Percentiles rank a stretch among this genome's conserved stretches.
These are phyloP conservation scores for Mimumesa dahlbomi DNA, from an alignment of 2,888 invertebrate species.

Conservation along the genomic window DNA sequence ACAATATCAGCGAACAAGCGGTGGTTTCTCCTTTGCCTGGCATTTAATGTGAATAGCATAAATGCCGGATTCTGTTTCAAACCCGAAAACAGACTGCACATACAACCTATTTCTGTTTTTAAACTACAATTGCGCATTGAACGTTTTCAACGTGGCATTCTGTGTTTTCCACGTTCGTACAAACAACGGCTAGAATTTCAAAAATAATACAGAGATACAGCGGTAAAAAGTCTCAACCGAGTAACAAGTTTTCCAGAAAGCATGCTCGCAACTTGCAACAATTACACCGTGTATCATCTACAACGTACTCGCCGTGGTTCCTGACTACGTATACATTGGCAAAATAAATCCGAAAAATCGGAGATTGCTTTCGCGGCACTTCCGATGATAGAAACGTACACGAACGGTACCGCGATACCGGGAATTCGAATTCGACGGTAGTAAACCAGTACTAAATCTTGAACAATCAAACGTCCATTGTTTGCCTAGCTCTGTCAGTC, in stretches of 20 bases:
- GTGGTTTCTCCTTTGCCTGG: slow-evolving; percentile 32
- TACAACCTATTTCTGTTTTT: slow-evolving; percentile 4
- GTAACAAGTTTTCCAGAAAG: no score
- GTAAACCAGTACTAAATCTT: slow-evolving; percentile 77
- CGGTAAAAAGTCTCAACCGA: no score
- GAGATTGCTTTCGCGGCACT: background rate
- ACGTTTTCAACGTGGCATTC: background rate
- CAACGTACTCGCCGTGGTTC: no score
- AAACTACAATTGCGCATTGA: background rate
- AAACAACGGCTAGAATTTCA: no score
- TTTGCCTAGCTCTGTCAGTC: slow-evolving; percentile 74
- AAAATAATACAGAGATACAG: no score
- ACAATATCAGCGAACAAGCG: slow-evolving; percentile 43
- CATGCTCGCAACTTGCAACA: background rate
- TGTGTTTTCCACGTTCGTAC: background rate
- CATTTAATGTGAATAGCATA: slow-evolving; percentile 46
- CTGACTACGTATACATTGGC: no score
- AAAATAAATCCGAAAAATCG: no score
- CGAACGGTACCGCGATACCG: slow-evolving; percentile 44
- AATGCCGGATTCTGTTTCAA: slow-evolving; percentile 35
- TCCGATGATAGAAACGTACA: background rate
- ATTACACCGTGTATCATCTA: background rate
- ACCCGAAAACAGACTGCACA: background rate
- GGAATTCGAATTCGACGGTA: slow-evolving; percentile 73
- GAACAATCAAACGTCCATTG: slow-evolving; percentile 77